Percentiles rank a stretch among this genome's conserved stretches.
Conservation (phyloP, 2,888 invertebrate genomes). For the Tetheella fluctuosa region DNA sequence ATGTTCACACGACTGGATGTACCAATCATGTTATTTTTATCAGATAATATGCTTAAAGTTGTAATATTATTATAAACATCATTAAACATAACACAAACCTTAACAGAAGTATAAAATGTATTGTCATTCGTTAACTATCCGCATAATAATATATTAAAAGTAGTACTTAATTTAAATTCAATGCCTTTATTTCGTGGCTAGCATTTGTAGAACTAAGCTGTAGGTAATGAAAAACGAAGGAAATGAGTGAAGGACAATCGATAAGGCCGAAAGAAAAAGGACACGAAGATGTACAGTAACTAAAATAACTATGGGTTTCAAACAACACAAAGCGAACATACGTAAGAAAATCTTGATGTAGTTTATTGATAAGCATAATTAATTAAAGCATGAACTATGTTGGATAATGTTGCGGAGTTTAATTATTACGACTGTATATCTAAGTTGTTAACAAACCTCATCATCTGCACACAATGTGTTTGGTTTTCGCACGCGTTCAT, state of each 20-base stretch:
- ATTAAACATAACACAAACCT: not conserved
- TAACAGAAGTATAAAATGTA: not conserved
- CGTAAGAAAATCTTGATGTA: not conserved
- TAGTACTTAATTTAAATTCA: constrained; percentile 4
- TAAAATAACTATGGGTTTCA: not conserved
- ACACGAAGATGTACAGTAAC: constrained; percentile 39
- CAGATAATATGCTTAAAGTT: too few relatives aligned
- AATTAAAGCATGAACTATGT: constrained; percentile 1
- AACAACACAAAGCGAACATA: not conserved
- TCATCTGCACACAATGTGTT: constrained; percentile 62
- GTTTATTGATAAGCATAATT: not conserved
- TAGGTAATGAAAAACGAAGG: constrained; percentile 30
- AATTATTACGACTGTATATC: constrained; percentile 21
- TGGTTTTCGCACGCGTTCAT: constrained; percentile 68
- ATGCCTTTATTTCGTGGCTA: constrained; percentile 14
- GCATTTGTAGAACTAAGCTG: constrained; percentile 28
- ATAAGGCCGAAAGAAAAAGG: constrained; percentile 38
- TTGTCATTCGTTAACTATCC: not conserved
- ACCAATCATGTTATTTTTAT: not conserved
- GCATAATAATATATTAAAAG: not conserved
- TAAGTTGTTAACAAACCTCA: constrained; percentile 26
- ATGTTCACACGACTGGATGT: not conserved
- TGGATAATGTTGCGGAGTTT: constrained; percentile 8
- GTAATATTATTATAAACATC: not conserved
- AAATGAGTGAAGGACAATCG: constrained; percentile 39